Conservation (phyloP, 92 coral and sea anemone genomes). For the Palythoa caribaeorum region DNA sequence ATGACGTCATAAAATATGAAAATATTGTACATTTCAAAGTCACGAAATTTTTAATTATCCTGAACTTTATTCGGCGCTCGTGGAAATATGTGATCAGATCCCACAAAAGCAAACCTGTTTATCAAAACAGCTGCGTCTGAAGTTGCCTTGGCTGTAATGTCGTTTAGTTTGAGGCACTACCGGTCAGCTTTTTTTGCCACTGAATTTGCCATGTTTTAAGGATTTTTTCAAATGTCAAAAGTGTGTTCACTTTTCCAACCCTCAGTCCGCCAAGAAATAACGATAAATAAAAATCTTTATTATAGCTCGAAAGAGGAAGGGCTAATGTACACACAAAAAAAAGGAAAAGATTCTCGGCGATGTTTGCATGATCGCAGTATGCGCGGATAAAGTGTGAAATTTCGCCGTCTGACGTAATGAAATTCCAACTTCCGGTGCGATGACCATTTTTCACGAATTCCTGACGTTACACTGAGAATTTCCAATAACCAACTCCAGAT, state of each 20-base stretch:
- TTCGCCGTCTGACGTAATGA: constrained; percentile 3
- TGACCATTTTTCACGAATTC: constrained; percentile 15
- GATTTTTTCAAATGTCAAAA: constrained; percentile 11
- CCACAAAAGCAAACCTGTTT: not conserved
- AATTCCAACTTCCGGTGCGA: not conserved
- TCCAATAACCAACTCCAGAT: constrained; percentile 12
- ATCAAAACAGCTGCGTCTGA: constrained; percentile 23
- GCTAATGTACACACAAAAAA: not conserved
- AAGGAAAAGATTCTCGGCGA: not conserved
- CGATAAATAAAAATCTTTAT: not conserved
- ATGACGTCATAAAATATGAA: not conserved
- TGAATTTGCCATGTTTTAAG: not conserved
- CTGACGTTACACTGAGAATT: constrained; percentile 13
- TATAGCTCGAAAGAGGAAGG: not conserved
- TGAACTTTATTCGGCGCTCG: not conserved
- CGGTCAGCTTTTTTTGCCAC: constrained; percentile 15
- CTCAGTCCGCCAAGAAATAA: not conserved
- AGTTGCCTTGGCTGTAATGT: not conserved
- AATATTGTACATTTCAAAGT: not conserved
- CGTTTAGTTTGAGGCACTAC: constrained; percentile 4
- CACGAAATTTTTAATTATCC: not conserved
- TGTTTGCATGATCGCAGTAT: not conserved
- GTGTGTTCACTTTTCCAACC: not conserved
- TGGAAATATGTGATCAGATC: not conserved
- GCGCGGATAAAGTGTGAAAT: not conserved